Conservation (phyloP, 1,140 invertebrate species). For the Whitmania pigra region DNA sequence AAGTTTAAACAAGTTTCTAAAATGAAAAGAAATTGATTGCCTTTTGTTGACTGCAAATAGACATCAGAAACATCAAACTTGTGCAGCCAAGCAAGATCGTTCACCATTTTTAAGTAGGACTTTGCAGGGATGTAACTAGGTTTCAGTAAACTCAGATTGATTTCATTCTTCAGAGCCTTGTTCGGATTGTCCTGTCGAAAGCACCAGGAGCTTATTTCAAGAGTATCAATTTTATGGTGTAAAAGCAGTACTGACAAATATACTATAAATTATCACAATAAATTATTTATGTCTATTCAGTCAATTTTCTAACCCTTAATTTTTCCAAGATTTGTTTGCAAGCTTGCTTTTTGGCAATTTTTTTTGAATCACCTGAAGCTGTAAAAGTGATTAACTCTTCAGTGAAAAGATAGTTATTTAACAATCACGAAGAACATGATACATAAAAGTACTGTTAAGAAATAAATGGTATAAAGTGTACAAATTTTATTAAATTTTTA, state of each 20-base stretch:
- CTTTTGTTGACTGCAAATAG: conserved; percentile 67
- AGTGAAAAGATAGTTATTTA: neutral
- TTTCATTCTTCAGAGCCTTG: neutral
- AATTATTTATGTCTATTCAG: neutral
- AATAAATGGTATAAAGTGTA: neutral
- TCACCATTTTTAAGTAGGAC: conserved; percentile 65
- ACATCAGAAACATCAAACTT: conserved; percentile 83
- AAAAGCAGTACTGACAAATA: neutral
- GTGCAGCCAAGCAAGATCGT: conserved; percentile 75
- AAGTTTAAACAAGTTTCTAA: neutral
- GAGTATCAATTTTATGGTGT: too few relatives aligned
- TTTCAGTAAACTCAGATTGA: conserved; percentile 1
- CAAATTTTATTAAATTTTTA: neutral
- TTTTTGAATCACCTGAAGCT: conserved; percentile 78
- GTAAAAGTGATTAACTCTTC: neutral
- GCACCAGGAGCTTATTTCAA: too few relatives aligned
- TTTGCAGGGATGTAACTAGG: neutral
- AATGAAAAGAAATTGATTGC: conserved; percentile 37
- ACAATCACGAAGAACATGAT: neutral
- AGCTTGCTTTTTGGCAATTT: conserved; percentile 80
- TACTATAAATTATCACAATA: neutral
- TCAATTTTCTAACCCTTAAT: conserved; percentile 10
- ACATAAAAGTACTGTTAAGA: neutral
- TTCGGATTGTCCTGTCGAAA: neutral
- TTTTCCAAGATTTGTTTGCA: conserved; percentile 65